Evolutionary conservation across 2,797 vertebrate genomes (phyloP).

Genomic region (Pangasius larnaudii): DNA sequence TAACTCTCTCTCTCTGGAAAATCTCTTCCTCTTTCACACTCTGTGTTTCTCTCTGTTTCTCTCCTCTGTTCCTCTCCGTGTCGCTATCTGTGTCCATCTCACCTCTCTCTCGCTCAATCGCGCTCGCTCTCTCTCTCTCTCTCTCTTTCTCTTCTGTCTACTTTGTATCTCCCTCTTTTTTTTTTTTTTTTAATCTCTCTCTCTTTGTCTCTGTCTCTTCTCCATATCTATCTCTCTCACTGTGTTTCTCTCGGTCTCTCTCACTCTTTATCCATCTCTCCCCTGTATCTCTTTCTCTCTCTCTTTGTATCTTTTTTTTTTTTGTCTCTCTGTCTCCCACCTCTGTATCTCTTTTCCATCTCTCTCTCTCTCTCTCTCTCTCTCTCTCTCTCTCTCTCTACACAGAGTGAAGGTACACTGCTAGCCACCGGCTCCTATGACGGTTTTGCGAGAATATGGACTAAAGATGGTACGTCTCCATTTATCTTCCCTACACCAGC

Average conservation of each 20-base stretch:
- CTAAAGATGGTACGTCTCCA: conserved; percentile 89
- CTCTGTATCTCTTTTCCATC: neutral
- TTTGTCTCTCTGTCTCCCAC: neutral
- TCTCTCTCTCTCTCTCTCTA: neutral
- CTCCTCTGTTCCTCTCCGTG: neutral
- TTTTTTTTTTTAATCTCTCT: neutral
- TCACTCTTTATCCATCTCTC: neutral
- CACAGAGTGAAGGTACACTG: conserved; percentile 96
- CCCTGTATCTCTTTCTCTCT: too few relatives aligned
- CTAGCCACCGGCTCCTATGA: conserved; percentile 97
- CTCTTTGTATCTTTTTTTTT: too few relatives aligned
- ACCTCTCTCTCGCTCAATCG: neutral
- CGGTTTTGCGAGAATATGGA: conserved; percentile 99
- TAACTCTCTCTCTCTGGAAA: neutral
- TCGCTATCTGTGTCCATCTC: neutral
- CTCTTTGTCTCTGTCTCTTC: neutral
- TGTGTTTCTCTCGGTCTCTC: neutral
- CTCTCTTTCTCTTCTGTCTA: neutral
- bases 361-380: neutral
- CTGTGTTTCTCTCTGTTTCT: neutral
- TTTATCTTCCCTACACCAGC: neutral
- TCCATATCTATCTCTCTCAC: neutral
- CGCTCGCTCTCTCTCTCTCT: conserved; percentile 29
- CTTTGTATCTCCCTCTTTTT: neutral
- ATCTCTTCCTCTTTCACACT: too few relatives aligned